Conservation (phyloP, 2,888 invertebrate species). For the Spicauda simplicius region DNA sequence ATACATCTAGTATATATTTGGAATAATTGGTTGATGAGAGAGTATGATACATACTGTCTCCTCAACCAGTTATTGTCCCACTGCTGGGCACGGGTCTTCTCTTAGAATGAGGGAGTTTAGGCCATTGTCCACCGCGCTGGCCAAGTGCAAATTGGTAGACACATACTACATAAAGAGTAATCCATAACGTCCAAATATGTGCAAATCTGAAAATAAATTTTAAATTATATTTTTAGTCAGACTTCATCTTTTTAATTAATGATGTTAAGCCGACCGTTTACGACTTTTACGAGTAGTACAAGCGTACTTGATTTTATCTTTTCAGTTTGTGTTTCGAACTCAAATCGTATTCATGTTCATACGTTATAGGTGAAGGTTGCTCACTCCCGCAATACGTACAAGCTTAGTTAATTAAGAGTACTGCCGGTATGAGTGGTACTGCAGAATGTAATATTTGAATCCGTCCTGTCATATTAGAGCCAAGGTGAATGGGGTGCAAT, state of each 20-base stretch:
- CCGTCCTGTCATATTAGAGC: slow-evolving; percentile 29
- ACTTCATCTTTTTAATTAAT: neutral
- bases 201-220: no score
- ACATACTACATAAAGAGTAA: no score
- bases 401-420: slow-evolving; percentile 15
- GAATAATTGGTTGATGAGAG: no score
- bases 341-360: neutral
- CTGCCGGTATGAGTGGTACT: slow-evolving; percentile 8
- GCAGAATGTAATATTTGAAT: slow-evolving; percentile 18
- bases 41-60: no score
- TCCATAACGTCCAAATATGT: no score
- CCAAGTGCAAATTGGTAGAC: no score
- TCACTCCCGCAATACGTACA: slow-evolving; percentile 10
- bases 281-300: neutral
- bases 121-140: no score
- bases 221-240: neutral
- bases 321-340: neutral
- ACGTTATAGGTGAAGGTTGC: slow-evolving; percentile 16
- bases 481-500: slow-evolving; percentile 26
- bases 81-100: no score
- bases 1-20: no score
- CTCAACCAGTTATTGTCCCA: no score
- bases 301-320: neutral
- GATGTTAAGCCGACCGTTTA: neutral
- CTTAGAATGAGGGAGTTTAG: no score